Percentiles rank a stretch among this genome's conserved stretches.
These are phyloP conservation scores for Eretmocerus hayati DNA, from an alignment of 2,888 invertebrate genomes.

Conservation along the genomic window DNA sequence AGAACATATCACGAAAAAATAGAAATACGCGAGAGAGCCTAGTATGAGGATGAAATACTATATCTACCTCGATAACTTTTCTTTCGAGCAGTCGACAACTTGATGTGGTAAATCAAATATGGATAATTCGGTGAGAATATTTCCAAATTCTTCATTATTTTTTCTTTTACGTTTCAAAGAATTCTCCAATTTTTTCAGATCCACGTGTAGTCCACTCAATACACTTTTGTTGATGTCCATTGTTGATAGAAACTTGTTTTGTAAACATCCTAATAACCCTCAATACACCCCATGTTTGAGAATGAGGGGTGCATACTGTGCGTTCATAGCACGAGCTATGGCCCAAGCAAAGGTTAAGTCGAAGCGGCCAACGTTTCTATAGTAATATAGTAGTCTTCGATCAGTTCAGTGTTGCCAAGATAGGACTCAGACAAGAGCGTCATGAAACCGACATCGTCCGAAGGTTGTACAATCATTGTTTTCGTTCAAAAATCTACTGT, in stretches of 20 bases:
- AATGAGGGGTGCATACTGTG: background rate
- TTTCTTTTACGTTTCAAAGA: constrained; percentile 5
- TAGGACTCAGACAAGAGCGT: background rate
- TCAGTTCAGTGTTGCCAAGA: constrained; percentile 1
- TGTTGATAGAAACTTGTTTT: too few species aligned
- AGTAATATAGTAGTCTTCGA: constrained; percentile 1
- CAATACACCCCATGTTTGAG: too few species aligned
- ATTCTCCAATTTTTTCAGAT: constrained; percentile 1
- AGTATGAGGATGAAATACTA: too few species aligned
- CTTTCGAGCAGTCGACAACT: constrained; percentile 1
- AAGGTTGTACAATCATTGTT: too few species aligned
- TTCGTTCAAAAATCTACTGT: too few species aligned
- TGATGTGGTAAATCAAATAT: constrained; percentile 8
- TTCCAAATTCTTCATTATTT: constrained; percentile 8
- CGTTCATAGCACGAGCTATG: background rate
- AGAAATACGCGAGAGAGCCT: too few species aligned
- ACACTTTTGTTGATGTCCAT: background rate
- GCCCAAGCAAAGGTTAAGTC: constrained; percentile 11
- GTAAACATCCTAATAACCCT: too few species aligned
- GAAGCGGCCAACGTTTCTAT: constrained; percentile 13
- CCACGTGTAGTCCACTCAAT: background rate
- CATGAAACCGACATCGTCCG: too few species aligned
- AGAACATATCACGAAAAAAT: too few species aligned
- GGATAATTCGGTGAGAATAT: constrained; percentile 7
- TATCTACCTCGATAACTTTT: constrained; percentile 12